Evolutionary conservation across 2,113 vertebrate species (phyloP), one percentile per base, ranked within the genome.

Genomic region (Amia ocellicauda): DNA sequence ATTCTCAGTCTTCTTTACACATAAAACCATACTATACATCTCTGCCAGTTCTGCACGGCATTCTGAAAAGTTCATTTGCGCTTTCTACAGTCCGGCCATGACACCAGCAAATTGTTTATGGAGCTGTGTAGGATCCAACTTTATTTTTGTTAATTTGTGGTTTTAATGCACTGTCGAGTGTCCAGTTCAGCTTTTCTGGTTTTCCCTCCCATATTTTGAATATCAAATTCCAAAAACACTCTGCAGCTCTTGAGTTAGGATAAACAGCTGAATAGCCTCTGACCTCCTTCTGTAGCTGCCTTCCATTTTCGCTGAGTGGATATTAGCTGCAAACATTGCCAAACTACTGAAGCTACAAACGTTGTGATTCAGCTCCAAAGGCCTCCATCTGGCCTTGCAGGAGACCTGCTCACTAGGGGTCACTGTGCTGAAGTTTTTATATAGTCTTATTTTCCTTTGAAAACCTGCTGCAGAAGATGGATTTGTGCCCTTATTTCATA

Each of bases 11-110:
- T n/a, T 40, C 40, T 43, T 60, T 31, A 64, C 41, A 56, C 36
- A 45, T 23, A 63, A 74, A 53, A 26, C 55, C 29, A 66, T 22
- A 52, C 40, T n/a, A 67, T 50, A 26, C 22, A 58, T 50, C 27
- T 36, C 49, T 19, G 26, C 41, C 53, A 64, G 9, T 49, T 43
- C 55, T 43, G 17, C 52, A 19, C 22, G 14, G 24, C 17, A 60
- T 17, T 27, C 40, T 45, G 23, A 29, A 17, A 2, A 7, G n/a
- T 57, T 52, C 14, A 28, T 57, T 49, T 47, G 24, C 14, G 31
- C 63, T 17, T 36, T 13, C 23, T 50, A 57, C 26, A 36, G 28
- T 17, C 28, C 11, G 14, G 28, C 11, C n/a, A 36, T 57, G 17
- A 16, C n/a, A n/a, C 27, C 20, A 28, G 28, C 27, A 57, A n/a